A percentile compares a stretch with the other conserved stretches of the same genome.
Conservation (phyloP, 2,888 invertebrate genomes). For the Dasypogon diadema region DNA sequence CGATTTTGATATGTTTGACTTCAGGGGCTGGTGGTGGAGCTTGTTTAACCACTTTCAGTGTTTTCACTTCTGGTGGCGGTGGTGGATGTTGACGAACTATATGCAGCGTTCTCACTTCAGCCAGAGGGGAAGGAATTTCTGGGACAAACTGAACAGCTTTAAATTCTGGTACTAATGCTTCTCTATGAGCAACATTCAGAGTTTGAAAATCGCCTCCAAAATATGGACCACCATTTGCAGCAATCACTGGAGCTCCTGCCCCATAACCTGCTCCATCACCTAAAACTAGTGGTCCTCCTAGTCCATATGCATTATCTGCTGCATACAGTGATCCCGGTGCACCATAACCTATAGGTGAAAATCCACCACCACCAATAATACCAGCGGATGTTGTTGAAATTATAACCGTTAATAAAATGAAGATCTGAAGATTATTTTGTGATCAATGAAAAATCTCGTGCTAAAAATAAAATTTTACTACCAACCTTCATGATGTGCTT, state of each 20-base stretch:
- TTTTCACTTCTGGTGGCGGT: conserved; percentile 19
- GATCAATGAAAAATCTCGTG: neutral
- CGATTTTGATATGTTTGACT: conserved; percentile 14
- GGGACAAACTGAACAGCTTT: neutral
- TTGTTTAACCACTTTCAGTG: conserved; percentile 16
- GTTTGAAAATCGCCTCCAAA: neutral
- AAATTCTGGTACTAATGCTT: neutral
- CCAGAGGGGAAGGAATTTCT: neutral
- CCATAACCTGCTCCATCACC: no score
- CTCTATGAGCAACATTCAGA: neutral
- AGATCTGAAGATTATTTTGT: neutral
- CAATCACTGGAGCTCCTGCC: no score
- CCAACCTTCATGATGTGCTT: conserved; percentile 32
- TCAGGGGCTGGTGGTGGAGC: conserved; percentile 42
- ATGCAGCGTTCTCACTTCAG: conserved; percentile 13
- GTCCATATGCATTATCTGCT: neutral
- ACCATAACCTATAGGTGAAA: neutral
- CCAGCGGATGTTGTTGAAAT: conserved; percentile 9
- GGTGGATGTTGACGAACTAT: conserved; percentile 17
- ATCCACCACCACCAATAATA: conserved; percentile 20
- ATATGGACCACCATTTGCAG: no score
- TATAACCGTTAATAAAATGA: neutral
- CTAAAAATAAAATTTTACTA: neutral
- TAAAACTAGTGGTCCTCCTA: neutral
- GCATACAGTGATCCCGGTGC: neutral